Base-by-base conservation (phyloP, 1,140 invertebrate genomes). In the Cardiocondyla obscurior region DNA sequence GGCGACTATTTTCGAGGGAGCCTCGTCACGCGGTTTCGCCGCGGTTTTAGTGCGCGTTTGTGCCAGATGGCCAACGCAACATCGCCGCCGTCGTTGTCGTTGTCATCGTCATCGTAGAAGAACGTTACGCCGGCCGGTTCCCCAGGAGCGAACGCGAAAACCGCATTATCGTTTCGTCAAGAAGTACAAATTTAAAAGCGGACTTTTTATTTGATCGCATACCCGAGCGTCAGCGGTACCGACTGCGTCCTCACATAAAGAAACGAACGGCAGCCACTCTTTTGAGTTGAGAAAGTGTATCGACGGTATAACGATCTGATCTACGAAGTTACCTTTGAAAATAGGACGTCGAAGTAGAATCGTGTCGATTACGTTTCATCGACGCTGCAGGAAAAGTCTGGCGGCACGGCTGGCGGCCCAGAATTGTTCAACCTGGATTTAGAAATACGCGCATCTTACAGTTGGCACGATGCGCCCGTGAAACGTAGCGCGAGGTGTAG, bases 1-100 rank as follows among this genome's bases (percentile, higher is more conserved):
- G 87, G 70, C 81, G 91, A 91, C 92, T 94, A 94, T 94, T 94
- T 93, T 93, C 92, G 93, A 92, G 91, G 92, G 90, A 90, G 89
- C 89, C 87, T 90, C 90, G 90, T 93, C 90, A 92, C 89, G 90
- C 92, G 84, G 90, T 93, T 92, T 91, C 87, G 88, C 90, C 82
- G 84, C 82, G 88, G 82, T 90, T 90, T 91, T 92, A 92, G 91
- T 92, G 85, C 90, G 85, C 90, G 89, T 89, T 88, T 87, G 89
- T 85, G 90, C 88, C 91, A 90, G 91, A 92, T 92, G 91, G 92
- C 88, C 87, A 81, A 88, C 89, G 89, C 90, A 90, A 85, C 90
- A 81, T 83, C 89, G 74, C 85, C 87, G 51, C 73, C 70, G 30
- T 22, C 73, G 49, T n/a, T n/a, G n/a, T n/a, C n/a, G n/a, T n/a